These are phyloP conservation scores for Merodon equestris DNA, from an alignment of 2,888 invertebrate species.

Conservation along the genomic window DNA sequence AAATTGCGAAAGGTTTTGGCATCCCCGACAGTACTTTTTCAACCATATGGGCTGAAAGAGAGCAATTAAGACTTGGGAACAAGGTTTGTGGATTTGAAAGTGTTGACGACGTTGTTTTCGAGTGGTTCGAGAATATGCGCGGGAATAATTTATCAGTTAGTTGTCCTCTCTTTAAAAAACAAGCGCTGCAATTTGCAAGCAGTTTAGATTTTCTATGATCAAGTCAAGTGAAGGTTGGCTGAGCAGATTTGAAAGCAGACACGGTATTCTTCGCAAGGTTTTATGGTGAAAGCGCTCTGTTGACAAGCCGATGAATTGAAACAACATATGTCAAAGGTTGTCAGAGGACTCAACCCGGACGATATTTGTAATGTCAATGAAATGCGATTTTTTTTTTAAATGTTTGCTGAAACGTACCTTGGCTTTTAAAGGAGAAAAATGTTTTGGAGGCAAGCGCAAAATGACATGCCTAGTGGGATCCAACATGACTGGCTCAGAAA, in stretches of 20 bases:
- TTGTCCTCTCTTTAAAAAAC: not conserved
- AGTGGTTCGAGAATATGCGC: conserved; percentile 5
- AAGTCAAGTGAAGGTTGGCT: conserved; percentile 10
- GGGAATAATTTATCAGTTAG: conserved; percentile 5
- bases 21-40: conserved; percentile 5
- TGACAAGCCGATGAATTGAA: conserved; percentile 30
- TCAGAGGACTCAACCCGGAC: conserved; percentile 25
- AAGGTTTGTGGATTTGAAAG: conserved; percentile 7
- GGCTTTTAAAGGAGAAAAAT: conserved; percentile 21
- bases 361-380: conserved; percentile 26
- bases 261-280: conserved; percentile 13
- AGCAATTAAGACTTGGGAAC: conserved; percentile 6
- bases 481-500: conserved; percentile 23
- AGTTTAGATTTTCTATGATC: conserved; percentile 9
- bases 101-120: conserved; percentile 13
- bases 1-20: conserved; percentile 2
- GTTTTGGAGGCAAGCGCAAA: conserved; percentile 18
- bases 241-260: conserved; percentile 5
- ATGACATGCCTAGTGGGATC: conserved; percentile 17
- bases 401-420: conserved; percentile 31
- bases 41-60: conserved; percentile 9
- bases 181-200: conserved; percentile 11
- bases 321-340: conserved; percentile 19
- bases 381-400: conserved; percentile 5
- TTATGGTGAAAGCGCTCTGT: conserved; percentile 27